These are phyloP conservation scores for Styela clava DNA, from an alignment of 23 tunicate genomes.

Conservation along the genomic window DNA sequence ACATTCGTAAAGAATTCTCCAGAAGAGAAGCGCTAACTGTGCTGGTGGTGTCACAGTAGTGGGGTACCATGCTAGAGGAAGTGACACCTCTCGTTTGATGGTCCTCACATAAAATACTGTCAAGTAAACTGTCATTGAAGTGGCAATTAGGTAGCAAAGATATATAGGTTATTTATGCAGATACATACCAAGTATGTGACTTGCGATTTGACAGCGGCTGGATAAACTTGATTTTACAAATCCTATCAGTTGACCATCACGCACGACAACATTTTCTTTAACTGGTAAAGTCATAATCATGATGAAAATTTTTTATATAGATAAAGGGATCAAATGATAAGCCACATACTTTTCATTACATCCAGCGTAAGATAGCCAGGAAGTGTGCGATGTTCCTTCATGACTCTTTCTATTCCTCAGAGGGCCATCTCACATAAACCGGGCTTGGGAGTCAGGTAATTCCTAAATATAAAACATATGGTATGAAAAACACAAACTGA, in stretches of 20 bases:
- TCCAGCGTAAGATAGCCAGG: too few species aligned
- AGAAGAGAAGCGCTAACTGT: too few species aligned
- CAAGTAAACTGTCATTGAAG: background rate
- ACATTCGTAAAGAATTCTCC: background rate
- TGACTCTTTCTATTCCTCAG: too few species aligned
- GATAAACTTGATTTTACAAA: background rate
- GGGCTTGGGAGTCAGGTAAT: too few species aligned
- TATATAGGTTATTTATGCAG: background rate
- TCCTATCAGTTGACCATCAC: background rate
- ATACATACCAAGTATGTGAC: conserved; percentile 1
- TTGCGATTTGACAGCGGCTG: background rate
- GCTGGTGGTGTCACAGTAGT: background rate
- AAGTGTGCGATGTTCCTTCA: too few species aligned
- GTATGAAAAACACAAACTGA: too few species aligned
- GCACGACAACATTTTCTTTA: background rate
- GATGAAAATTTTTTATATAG: too few species aligned
- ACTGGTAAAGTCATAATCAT: too few species aligned
- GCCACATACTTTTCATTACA: too few species aligned
- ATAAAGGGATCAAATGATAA: too few species aligned
- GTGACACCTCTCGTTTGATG: background rate
- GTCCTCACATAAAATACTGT: background rate
- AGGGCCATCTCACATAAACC: too few species aligned
- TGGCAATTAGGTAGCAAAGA: background rate
- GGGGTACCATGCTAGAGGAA: conserved; percentile 1
- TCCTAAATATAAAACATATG: too few species aligned